Conservation (phyloP, 2,113 vertebrate genomes). For the Hemibagrus wyckioides region DNA sequence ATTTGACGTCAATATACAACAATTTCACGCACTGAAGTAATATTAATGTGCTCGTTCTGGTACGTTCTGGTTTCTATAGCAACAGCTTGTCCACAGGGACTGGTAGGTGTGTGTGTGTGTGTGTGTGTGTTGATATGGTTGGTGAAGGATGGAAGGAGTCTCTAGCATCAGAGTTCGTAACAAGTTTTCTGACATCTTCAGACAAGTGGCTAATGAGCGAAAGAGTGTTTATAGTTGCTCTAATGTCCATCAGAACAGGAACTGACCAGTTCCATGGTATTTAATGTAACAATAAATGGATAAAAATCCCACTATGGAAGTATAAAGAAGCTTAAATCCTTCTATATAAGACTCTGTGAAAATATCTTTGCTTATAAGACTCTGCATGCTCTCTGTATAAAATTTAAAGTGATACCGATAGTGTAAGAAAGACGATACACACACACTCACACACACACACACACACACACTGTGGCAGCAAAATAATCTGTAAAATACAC, state of each 20-base stretch:
- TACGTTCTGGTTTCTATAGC: not conserved
- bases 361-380: not conserved
- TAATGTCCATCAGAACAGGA: too few relatives aligned
- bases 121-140: not conserved
- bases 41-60: not conserved
- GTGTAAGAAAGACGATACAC: not conserved
- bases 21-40: not conserved
- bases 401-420: not conserved
- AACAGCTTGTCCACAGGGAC: not conserved
- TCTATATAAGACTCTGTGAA: too few relatives aligned
- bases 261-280: too few relatives aligned
- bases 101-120: too few relatives aligned
- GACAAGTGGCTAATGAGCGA: not conserved
- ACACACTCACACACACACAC: too few relatives aligned
- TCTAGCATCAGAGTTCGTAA: not conserved
- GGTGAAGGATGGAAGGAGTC: not conserved
- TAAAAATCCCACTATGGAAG: too few relatives aligned
- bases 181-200: not conserved
- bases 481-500: not conserved
- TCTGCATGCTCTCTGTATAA: not conserved
- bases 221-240: too few relatives aligned
- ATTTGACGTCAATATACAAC: not conserved
- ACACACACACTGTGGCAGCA: not conserved
- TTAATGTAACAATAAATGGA: too few relatives aligned
- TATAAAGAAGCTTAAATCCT: too few relatives aligned